Conservation (phyloP, 2,113 vertebrate genomes). For the Paraplagusia blochii region DNA sequence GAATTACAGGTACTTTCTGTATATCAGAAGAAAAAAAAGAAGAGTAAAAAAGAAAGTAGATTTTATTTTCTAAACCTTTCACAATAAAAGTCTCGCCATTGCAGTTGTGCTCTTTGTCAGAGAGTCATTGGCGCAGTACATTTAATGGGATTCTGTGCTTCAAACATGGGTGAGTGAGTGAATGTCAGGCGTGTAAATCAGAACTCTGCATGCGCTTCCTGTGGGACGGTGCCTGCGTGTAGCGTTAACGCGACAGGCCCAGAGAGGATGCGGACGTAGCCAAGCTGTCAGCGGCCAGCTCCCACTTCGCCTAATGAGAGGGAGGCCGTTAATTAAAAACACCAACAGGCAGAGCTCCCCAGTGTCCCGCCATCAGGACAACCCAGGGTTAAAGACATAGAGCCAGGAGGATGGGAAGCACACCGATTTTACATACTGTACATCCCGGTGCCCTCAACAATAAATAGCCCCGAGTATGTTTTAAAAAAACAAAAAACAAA, state of each 20-base stretch:
- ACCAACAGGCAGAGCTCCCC: conserved; percentile 69
- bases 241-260: conserved; percentile 58
- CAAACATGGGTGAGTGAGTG: conserved; percentile 16
- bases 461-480: conserved; percentile 44
- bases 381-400: conserved; percentile 69
- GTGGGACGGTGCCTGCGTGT: conserved; percentile 52
- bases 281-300: conserved; percentile 68
- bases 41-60: too few species aligned
- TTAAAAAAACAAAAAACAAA: conserved; percentile 55
- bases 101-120: too few species aligned
- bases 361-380: conserved; percentile 57
- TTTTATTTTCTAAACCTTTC: too few species aligned
- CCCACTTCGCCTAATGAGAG: conserved; percentile 70
- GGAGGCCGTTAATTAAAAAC: conserved; percentile 73
- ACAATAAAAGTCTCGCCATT: too few species aligned
- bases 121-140: background rate
- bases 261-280: conserved; percentile 56
- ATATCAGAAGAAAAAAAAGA: too few species aligned
- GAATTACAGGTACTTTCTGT: too few species aligned
- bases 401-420: conserved; percentile 39
- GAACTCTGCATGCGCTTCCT: conserved; percentile 36
- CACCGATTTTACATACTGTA: conserved; percentile 45
- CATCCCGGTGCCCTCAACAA: conserved; percentile 36
- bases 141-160: background rate
- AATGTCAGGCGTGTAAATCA: conserved; percentile 39